phyloP scores from a whole-genome alignment of 2,888 invertebrate genomes.

The Conops quadrifasciatus region DNA sequence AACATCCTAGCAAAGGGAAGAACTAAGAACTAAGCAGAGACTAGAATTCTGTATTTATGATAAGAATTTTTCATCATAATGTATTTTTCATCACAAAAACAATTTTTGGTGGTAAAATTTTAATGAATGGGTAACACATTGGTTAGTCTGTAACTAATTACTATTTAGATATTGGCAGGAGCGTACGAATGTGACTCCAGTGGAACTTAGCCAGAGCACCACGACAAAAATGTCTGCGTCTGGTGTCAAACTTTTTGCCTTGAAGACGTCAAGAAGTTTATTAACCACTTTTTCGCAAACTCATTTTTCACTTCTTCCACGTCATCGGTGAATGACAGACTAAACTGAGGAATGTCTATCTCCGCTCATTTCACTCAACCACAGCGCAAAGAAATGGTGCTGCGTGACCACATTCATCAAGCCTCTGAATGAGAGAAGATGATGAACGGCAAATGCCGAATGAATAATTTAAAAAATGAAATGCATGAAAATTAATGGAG shows the following conservation, averaged over 20 bases:
- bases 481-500: slow-evolving; percentile 35
- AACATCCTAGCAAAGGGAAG: neutral
- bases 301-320: slow-evolving; percentile 30
- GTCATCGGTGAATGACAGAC: slow-evolving; percentile 18
- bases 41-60: too few species aligned
- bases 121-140: too few species aligned
- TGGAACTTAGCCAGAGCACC: neutral
- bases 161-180: too few species aligned
- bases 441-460: slow-evolving; percentile 16
- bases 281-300: slow-evolving; percentile 25
- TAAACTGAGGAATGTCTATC: slow-evolving; percentile 18
- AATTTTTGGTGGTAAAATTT: too few species aligned
- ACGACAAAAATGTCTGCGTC: neutral
- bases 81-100: too few species aligned
- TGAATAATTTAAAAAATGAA: slow-evolving; percentile 32
- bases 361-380: slow-evolving; percentile 1
- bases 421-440: neutral
- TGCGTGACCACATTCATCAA: slow-evolving; percentile 31
- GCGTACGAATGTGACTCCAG: neutral
- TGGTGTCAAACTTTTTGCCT: slow-evolving; percentile 15
- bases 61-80: too few species aligned
- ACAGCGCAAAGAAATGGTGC: slow-evolving; percentile 11
- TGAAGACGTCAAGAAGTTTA: slow-evolving; percentile 12
- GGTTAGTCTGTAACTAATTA: too few species aligned
- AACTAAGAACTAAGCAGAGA: neutral